These are phyloP conservation scores for Columba livia DNA, from an alignment of 2,113 vertebrate species.

Conservation along the genomic window DNA sequence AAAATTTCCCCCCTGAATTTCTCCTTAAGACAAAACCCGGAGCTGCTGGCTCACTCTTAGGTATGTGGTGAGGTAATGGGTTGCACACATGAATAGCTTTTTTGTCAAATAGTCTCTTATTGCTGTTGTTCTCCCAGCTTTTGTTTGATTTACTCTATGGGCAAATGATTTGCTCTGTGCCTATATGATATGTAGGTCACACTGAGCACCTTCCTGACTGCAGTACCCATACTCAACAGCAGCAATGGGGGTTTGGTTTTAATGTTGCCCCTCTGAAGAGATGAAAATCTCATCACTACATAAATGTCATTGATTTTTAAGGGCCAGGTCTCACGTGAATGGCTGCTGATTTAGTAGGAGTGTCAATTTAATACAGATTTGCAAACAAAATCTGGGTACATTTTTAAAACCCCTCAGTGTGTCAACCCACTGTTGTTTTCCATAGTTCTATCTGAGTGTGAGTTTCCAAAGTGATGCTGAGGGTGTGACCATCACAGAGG, in stretches of 20 bases:
- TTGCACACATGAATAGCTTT: constrained; percentile 40
- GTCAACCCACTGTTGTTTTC: not conserved
- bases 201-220: not conserved
- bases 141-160: constrained; percentile 26
- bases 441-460: not conserved
- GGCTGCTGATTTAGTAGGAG: not conserved
- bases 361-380: not conserved
- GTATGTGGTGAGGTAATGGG: constrained; percentile 36
- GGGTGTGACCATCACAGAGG: not conserved
- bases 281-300: not conserved
- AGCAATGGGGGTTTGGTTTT: not conserved
- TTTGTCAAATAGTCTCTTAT: constrained; percentile 25
- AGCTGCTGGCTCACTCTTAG: not conserved
- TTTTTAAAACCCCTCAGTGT: not conserved
- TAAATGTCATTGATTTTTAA: not conserved
- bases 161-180: not conserved
- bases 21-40: constrained; percentile 18
- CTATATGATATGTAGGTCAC: not conserved
- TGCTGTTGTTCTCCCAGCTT: constrained; percentile 9
- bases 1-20: not conserved
- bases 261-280: not conserved
- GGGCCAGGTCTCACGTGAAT: not conserved
- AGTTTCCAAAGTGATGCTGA: not conserved
- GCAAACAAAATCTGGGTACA: not conserved
- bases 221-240: not conserved